A percentile compares a stretch with the other conserved stretches of the same genome.
Evolutionary conservation across 2,797 vertebrate genomes (phyloP).

Genomic region (Pseudocheirus occidentalis): DNA sequence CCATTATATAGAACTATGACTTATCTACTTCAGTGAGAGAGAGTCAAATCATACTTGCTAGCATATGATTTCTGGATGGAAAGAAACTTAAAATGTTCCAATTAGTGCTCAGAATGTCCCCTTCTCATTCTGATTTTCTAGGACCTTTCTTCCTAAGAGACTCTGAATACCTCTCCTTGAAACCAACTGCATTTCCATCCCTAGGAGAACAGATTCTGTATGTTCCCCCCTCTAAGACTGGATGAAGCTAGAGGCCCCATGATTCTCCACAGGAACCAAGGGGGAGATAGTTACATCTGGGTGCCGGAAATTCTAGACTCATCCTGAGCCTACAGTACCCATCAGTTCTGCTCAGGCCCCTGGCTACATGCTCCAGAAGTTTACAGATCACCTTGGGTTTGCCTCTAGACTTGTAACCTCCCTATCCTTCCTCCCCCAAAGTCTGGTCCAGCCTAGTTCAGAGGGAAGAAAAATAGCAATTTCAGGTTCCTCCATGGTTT

Average conservation of each 20-base stretch:
- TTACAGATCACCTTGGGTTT: too few relatives aligned
- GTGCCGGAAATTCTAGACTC: neutral
- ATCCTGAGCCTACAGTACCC: neutral
- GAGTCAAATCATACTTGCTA: too few relatives aligned
- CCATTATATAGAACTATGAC: too few relatives aligned
- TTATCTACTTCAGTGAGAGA: too few relatives aligned
- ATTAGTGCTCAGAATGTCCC: too few relatives aligned
- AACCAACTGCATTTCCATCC: too few relatives aligned
- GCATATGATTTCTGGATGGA: too few relatives aligned
- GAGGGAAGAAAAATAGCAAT: neutral
- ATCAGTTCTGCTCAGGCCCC: neutral
- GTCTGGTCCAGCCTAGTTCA: neutral
- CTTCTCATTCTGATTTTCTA: too few relatives aligned
- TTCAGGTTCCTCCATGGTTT: neutral
- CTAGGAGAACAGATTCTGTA: neutral
- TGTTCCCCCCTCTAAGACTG: neutral
- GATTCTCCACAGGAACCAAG: neutral
- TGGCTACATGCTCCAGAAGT: neutral
- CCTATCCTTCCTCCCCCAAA: neutral
- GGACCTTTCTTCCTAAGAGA: too few relatives aligned
- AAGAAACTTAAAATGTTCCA: too few relatives aligned
- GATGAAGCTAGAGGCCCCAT: neutral
- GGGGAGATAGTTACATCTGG: neutral
- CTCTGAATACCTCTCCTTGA: too few relatives aligned
- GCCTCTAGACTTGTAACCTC: neutral